A percentile compares a stretch with the other conserved stretches of the same genome.
These are phyloP conservation scores for Drosophila limbata DNA, from an alignment of 2,888 invertebrate genomes.

Conservation along the genomic window DNA sequence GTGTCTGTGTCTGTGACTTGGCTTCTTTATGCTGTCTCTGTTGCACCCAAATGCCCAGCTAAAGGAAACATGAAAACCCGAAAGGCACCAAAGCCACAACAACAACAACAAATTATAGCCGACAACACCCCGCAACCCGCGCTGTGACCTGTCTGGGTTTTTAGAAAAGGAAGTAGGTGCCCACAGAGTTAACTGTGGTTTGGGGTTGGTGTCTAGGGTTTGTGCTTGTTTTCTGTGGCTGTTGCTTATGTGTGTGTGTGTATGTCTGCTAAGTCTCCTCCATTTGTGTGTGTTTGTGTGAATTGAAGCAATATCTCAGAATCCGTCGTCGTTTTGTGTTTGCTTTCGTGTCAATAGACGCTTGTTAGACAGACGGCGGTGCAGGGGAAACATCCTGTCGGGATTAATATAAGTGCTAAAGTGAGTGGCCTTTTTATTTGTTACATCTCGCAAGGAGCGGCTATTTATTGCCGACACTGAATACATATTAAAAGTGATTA, in stretches of 20 bases:
- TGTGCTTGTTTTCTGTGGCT: conserved; percentile 16
- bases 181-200: conserved; percentile 29
- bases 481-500: not conserved
- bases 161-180: conserved; percentile 76
- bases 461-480: not conserved
- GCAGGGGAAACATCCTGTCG: conserved; percentile 57
- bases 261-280: conserved; percentile 5
- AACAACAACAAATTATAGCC: conserved; percentile 23
- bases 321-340: conserved; percentile 19
- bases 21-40: conserved; percentile 37
- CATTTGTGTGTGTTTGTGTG: conserved; percentile 5
- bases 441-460: not conserved
- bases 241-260: not conserved
- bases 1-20: conserved; percentile 54
- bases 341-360: conserved; percentile 67
- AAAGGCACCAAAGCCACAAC: conserved; percentile 27
- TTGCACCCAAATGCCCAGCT: not conserved
- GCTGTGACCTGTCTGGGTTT: conserved; percentile 62
- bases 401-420: conserved; percentile 54
- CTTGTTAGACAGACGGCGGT: conserved; percentile 31
- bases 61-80: conserved; percentile 45
- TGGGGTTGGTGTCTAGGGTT: conserved; percentile 10
- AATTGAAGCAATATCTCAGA: conserved; percentile 29
- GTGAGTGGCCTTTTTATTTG: conserved; percentile 56
- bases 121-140: conserved; percentile 36